A percentile compares a stretch with the other conserved stretches of the same genome.
Evolutionary conservation across 1,140 invertebrate genomes (phyloP).

Genomic region (Drosophila navojoa): DNA sequence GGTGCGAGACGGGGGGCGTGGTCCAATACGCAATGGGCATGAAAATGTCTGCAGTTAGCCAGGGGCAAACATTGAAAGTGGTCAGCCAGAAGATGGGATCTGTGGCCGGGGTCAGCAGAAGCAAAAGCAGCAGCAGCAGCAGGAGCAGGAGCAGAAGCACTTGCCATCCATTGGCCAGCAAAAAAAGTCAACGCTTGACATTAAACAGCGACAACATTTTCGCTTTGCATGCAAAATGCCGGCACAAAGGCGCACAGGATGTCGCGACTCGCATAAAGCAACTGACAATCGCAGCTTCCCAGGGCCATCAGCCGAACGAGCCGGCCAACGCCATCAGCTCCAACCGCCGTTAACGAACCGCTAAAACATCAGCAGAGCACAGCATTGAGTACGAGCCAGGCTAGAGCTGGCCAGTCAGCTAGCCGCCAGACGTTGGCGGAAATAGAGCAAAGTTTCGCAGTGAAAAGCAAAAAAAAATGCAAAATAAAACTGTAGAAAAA

Average conservation of each 20-base stretch:
- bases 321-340: slow-evolving; percentile 39
- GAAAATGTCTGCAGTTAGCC: slow-evolving; percentile 57
- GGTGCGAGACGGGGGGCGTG: slow-evolving; percentile 7
- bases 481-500: slow-evolving; percentile 10
- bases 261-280: slow-evolving; percentile 66
- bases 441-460: slow-evolving; percentile 73
- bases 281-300: slow-evolving; percentile 64
- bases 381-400: no score
- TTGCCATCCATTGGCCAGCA: slow-evolving; percentile 3
- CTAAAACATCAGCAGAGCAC: slow-evolving; percentile 60
- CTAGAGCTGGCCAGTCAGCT: slow-evolving; percentile 31
- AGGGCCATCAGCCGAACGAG: slow-evolving; percentile 34
- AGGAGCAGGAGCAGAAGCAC: slow-evolving; percentile 1
- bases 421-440: slow-evolving; percentile 59
- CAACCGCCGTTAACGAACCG: slow-evolving; percentile 56
- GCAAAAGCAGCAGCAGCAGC: slow-evolving; percentile 1
- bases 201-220: slow-evolving; percentile 80
- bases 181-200: slow-evolving; percentile 68
- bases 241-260: slow-evolving; percentile 65
- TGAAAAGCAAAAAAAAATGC: slow-evolving; percentile 38
- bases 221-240: slow-evolving; percentile 73
- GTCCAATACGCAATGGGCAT: slow-evolving; percentile 50
- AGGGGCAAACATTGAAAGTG: slow-evolving; percentile 37
- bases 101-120: slow-evolving; percentile 20
- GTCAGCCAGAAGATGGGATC: slow-evolving; percentile 28